Conservation (phyloP, 2,888 invertebrate species). For the Rhingia campestris region DNA sequence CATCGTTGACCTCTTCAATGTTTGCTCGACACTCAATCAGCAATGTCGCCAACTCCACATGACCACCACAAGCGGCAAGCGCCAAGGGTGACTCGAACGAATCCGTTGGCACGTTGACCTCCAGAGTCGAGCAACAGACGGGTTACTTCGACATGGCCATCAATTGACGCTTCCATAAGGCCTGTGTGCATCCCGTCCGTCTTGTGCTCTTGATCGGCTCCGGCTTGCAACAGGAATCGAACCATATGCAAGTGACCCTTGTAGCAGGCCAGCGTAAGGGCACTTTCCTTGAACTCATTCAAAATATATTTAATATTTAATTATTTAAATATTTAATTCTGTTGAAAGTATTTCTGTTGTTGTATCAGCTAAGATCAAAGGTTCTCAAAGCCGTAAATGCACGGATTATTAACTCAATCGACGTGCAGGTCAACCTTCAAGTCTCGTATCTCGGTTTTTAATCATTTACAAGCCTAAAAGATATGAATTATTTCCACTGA, state of each 20-base stretch:
- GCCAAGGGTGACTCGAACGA: conserved; percentile 99
- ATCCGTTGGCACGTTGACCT: conserved; percentile 98
- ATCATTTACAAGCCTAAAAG: conserved; percentile 82
- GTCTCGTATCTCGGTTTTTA: conserved; percentile 86
- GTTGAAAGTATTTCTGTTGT: background rate
- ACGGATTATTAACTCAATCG: conserved; percentile 80
- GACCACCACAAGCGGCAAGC: conserved; percentile 98
- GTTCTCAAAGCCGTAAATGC: conserved; percentile 76
- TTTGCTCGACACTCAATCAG: conserved; percentile 98
- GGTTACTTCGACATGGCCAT: conserved; percentile 99
- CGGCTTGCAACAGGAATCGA: conserved; percentile 95
- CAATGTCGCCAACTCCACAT: conserved; percentile 97
- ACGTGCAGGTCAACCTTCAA: conserved; percentile 71
- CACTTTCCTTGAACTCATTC: conserved; percentile 99
- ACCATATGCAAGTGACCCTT: conserved; percentile 99
- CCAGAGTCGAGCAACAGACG: conserved; percentile 96
- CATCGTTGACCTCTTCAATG: conserved; percentile 99
- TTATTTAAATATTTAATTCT: no score
- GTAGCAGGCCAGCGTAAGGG: conserved; percentile 96
- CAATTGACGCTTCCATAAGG: conserved; percentile 99
- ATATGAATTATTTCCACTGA: background rate
- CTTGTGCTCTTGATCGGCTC: conserved; percentile 98
- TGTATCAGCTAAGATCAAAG: conserved; percentile 83
- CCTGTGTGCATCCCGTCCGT: conserved; percentile 99
- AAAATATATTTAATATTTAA: no score